Percentiles rank a stretch among this genome's conserved stretches.
Conservation (phyloP, 2,113 vertebrate species). For the Etheostoma spectabile region DNA sequence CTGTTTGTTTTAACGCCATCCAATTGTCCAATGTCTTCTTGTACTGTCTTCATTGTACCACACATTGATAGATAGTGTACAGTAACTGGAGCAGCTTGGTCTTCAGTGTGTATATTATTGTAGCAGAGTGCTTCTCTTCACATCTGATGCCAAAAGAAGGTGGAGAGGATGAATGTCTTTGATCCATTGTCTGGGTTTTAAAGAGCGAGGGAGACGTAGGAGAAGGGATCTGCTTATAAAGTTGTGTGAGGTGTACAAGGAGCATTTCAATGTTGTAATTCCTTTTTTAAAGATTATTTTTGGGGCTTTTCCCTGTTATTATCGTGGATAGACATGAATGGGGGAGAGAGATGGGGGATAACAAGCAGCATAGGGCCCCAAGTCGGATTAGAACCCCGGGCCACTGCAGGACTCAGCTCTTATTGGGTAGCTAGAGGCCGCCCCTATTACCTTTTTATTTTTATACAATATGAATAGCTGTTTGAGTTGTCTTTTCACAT, state of each 20-base stretch:
- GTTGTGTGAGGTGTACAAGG: slow-evolving; percentile 1
- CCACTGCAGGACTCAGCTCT: too few species aligned
- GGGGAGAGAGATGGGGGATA: too few species aligned
- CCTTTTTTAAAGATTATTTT: neutral
- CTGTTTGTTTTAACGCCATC: too few species aligned
- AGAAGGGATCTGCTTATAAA: slow-evolving; percentile 45
- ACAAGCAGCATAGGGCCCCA: too few species aligned
- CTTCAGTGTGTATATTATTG: slow-evolving; percentile 24
- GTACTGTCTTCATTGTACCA: too few species aligned
- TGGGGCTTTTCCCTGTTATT: too few species aligned
- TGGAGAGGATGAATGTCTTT: slow-evolving; percentile 71
- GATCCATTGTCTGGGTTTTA: slow-evolving; percentile 69
- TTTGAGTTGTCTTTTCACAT: neutral
- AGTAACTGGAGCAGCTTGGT: slow-evolving; percentile 9
- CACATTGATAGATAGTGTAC: neutral
- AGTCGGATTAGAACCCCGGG: too few species aligned
- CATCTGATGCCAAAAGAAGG: slow-evolving; percentile 65
- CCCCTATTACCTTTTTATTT: neutral
- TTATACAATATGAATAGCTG: neutral
- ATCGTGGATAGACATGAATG: too few species aligned
- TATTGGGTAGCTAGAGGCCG: too few species aligned
- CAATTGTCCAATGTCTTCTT: too few species aligned
- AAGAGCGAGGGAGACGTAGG: neutral
- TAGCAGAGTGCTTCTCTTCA: slow-evolving; percentile 50
- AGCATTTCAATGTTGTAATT: slow-evolving; percentile 26